Evolutionary conservation across 2,888 invertebrate species (phyloP), one percentile per base, ranked within the genome.

Genomic region (Phragmatobia fuliginosa): DNA sequence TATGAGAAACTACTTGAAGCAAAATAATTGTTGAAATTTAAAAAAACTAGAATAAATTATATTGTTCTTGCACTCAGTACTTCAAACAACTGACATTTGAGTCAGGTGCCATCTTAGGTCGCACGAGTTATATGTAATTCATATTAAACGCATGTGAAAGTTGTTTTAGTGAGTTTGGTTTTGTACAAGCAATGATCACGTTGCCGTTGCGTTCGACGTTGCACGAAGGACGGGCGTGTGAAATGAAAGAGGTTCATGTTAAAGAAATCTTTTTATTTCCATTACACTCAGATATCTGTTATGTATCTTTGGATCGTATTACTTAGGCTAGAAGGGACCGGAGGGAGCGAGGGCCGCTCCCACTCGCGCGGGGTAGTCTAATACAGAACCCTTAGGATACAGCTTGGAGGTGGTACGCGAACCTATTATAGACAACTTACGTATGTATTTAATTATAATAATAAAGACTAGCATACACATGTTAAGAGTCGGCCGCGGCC

Each of bases 391-490:
- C 87, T 88, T 89, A 89, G 74, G 72, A 82, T 88, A 89, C 80
- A 91, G 84, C 71, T 66, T 77, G 80, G 83, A 85, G 82, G 80
- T 85, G 76, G 80, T 76, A 88, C 86, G 87, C 86, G 83, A 84
- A 84, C 82, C 83, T 89, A 89, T 83, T 87, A 82, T 56, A 88
- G 80, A 88, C 85, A 88, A 88, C 90, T 90, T 91, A 92, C 90
- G 88, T 90, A 90, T 89, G 85, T 88, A 87, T 80, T 81, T 85
- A 88, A 91, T 87, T 83, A 88, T 89, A 86, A 90, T 91, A 88
- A 90, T 92, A 92, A 91, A 94, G 95, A 95, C 95, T 95, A 95
- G 95, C 94, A 95, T 94, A 94, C 88, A 93, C 91, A 91, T 90
- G 86, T 91, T 86, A 87, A n/a, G 83, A 36, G 66, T 45, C 75